Evolutionary conservation across 2,888 invertebrate species (phyloP).

Genomic region (Eremobia ochroleuca): DNA sequence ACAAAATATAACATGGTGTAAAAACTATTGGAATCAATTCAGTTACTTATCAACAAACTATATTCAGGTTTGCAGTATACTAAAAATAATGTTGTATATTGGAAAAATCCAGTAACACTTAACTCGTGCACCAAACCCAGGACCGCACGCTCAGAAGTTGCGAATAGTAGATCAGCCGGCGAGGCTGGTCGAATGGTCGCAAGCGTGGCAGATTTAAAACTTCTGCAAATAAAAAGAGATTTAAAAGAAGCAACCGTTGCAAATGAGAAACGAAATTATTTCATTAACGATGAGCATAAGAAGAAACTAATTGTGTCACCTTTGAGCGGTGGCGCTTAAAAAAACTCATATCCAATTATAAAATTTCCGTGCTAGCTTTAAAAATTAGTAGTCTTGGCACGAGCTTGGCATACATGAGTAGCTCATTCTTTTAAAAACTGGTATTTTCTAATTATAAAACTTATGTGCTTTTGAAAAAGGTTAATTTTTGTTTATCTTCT

Average conservation of each 20-base stretch:
- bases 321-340: not conserved
- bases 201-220: not conserved
- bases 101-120: not conserved
- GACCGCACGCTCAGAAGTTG: not conserved
- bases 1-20: too few species aligned
- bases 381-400: not conserved
- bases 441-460: constrained; percentile 9
- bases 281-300: not conserved
- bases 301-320: constrained; percentile 4
- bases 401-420: not conserved
- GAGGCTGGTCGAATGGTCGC: too few species aligned
- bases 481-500: not conserved
- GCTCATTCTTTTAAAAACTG: constrained; percentile 5
- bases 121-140: not conserved
- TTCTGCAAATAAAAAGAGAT: not conserved
- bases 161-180: not conserved
- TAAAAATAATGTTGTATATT: too few species aligned
- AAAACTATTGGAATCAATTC: too few species aligned
- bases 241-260: not conserved
- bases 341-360: constrained; percentile 14
- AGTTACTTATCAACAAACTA: too few species aligned
- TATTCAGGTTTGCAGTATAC: too few species aligned
- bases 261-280: not conserved
- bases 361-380: not conserved
- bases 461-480: not conserved